Percentiles rank a stretch among this genome's conserved stretches.
Conservation (phyloP, 2,113 vertebrate species). For the Bos taurus region DNA sequence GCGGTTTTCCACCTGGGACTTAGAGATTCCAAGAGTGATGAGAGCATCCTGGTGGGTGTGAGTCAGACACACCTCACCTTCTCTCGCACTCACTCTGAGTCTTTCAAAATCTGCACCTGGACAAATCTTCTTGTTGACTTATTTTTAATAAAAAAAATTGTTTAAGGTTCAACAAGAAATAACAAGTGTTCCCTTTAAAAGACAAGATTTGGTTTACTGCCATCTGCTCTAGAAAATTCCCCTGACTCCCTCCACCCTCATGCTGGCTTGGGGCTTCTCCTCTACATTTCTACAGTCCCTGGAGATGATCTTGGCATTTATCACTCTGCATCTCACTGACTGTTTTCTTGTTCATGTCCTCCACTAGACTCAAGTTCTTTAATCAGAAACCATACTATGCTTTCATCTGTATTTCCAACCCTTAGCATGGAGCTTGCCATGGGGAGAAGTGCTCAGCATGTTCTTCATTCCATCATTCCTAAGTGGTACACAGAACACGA, state of each 20-base stretch:
- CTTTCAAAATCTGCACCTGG: neutral
- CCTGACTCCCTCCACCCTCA: neutral
- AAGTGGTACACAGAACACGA: neutral
- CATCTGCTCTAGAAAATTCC: neutral
- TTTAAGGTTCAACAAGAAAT: neutral
- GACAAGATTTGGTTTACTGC: neutral
- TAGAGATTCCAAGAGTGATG: neutral
- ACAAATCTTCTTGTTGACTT: neutral
- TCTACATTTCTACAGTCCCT: neutral
- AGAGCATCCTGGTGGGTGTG: neutral
- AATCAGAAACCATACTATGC: neutral
- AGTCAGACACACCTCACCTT: neutral
- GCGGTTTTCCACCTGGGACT: neutral
- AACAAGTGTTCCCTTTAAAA: neutral
- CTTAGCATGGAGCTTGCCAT: neutral
- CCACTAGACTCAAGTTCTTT: neutral
- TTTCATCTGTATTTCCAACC: neutral
- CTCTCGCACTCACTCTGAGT: neutral
- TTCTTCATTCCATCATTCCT: neutral
- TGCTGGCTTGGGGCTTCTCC: neutral
- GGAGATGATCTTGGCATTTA: neutral
- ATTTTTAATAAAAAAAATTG: neutral
- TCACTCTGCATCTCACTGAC: neutral
- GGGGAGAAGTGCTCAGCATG: neutral
- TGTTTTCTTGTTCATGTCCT: neutral